Conservation (phyloP, 2,888 invertebrate species). For the Hemistola chrysoprasaria region DNA sequence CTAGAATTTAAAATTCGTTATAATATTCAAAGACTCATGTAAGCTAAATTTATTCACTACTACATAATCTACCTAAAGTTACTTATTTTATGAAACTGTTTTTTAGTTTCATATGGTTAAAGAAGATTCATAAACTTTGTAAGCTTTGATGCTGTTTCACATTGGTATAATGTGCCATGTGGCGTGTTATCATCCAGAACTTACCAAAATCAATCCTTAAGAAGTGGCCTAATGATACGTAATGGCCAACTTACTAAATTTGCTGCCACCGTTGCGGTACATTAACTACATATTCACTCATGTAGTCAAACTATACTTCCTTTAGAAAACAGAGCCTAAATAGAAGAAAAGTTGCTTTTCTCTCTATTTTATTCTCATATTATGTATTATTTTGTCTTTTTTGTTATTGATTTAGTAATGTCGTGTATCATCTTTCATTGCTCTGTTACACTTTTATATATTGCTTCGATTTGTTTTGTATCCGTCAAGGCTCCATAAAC, state of each 20-base stretch:
- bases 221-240: constrained; percentile 53
- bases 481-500: no score
- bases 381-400: constrained; percentile 1
- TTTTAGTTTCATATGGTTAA: no score
- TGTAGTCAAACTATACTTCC: constrained; percentile 1
- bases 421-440: constrained; percentile 4
- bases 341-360: not conserved
- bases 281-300: constrained; percentile 3
- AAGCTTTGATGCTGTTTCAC: constrained; percentile 8
- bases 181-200: constrained; percentile 57
- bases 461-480: no score
- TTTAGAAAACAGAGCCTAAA: not conserved
- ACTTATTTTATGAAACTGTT: no score
- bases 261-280: constrained; percentile 12
- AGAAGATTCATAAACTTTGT: no score
- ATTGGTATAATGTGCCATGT: constrained; percentile 56
- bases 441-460: not conserved
- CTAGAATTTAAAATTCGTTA: no score
- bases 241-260: constrained; percentile 54
- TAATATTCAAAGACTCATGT: no score
- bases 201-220: constrained; percentile 57
- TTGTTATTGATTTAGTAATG: constrained; percentile 2
- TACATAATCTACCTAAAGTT: no score
- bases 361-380: constrained; percentile 1
- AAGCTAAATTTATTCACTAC: no score